Evolutionary conservation across 2,113 vertebrate species (phyloP).

Genomic region (Oreochromis tanganicae): DNA sequence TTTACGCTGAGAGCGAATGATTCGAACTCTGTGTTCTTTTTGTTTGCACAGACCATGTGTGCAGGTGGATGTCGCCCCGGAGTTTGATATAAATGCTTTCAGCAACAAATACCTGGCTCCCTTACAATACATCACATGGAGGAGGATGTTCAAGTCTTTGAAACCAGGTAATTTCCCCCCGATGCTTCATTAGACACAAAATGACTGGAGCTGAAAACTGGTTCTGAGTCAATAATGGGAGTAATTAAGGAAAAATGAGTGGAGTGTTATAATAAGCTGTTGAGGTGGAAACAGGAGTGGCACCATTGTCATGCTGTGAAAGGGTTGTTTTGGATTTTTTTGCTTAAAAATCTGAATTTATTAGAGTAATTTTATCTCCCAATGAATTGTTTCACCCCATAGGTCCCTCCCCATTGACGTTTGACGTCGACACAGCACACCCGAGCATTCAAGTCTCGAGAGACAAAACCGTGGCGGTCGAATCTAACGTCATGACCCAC

Average conservation of each 20-base stretch:
- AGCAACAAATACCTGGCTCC: conserved; percentile 70
- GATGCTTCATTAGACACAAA: neutral
- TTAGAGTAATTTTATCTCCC: neutral
- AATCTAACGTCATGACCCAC: conserved; percentile 36
- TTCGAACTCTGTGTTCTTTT: neutral
- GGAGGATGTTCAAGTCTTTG: conserved; percentile 75
- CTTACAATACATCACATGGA: conserved; percentile 82
- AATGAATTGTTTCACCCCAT: neutral
- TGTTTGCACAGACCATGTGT: conserved; percentile 27
- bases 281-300: neutral
- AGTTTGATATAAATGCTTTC: conserved; percentile 63
- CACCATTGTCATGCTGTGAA: neutral
- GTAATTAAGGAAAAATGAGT: neutral
- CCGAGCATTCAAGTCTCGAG: conserved; percentile 76
- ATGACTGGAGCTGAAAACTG: neutral
- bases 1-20: neutral
- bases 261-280: neutral
- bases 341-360: neutral
- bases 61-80: conserved; percentile 28
- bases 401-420: conserved; percentile 77
- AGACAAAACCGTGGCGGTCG: conserved; percentile 74
- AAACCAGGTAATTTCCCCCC: conserved; percentile 69
- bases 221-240: neutral
- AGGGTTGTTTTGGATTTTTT: neutral
- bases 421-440: conserved; percentile 79